phyloP scores from a whole-genome alignment of 2,797 vertebrate species.

The Rhincodon typus region DNA sequence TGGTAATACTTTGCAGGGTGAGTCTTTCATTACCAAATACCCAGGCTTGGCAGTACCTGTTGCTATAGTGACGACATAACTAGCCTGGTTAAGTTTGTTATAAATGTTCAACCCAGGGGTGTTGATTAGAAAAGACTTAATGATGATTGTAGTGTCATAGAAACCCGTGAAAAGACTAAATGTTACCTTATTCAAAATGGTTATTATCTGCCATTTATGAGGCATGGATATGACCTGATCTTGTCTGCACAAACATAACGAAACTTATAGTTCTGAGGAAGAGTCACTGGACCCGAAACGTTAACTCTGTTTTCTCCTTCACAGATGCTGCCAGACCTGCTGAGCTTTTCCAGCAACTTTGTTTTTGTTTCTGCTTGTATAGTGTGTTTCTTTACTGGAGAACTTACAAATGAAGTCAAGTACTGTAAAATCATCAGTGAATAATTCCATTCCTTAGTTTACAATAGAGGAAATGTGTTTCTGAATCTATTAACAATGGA shows the following conservation, averaged over 20 bases:
- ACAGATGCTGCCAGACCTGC: no score
- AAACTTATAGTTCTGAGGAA: no score
- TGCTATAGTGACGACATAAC: not conserved
- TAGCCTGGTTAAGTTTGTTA: not conserved
- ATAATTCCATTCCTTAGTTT: not conserved
- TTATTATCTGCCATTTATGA: not conserved
- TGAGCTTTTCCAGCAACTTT: no score
- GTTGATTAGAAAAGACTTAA: not conserved
- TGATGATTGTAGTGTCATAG: not conserved
- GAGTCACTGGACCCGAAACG: no score
- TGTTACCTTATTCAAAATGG: not conserved
- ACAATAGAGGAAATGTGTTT: not conserved
- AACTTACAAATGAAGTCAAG: not conserved
- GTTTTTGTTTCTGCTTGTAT: no score
- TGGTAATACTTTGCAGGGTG: not conserved
- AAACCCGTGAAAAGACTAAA: not conserved
- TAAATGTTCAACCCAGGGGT: not conserved
- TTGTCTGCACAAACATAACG: no score
- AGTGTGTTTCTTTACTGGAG: not conserved
- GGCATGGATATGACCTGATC: not conserved
- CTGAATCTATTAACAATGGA: not conserved
- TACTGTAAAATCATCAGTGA: not conserved
- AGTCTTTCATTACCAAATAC: not conserved
- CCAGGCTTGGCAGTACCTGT: not conserved
- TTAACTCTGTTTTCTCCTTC: no score